Percentiles rank a stretch among this genome's conserved stretches.
These are phyloP conservation scores for Myiagra hebetior DNA, from an alignment of 2,113 vertebrate species.

Conservation along the genomic window DNA sequence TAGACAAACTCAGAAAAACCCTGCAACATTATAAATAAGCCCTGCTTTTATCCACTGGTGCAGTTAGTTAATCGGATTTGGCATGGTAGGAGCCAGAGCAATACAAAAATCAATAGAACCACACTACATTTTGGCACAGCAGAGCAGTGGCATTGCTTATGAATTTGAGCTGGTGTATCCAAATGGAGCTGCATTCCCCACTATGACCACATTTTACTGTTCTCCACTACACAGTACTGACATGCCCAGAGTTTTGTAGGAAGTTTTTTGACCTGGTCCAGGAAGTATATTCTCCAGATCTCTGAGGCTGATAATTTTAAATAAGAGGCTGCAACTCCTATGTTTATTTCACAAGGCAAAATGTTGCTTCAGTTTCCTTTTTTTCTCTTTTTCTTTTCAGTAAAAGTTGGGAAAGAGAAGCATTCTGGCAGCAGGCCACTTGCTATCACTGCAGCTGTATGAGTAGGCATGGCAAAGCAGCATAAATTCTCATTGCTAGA, in stretches of 20 bases:
- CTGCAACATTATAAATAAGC: not conserved
- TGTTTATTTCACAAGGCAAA: not conserved
- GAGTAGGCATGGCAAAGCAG: not conserved
- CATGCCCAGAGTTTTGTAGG: not conserved
- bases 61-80: not conserved
- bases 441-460: not conserved
- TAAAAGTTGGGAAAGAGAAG: not conserved
- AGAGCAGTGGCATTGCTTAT: not conserved
- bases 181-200: not conserved
- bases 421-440: not conserved
- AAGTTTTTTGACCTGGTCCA: not conserved
- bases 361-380: not conserved
- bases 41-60: not conserved
- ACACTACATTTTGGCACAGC: not conserved
- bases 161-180: not conserved
- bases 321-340: not conserved
- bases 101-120: not conserved
- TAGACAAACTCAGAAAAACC: not conserved
- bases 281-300: not conserved
- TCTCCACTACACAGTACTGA: not conserved
- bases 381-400: not conserved
- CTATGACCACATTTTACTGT: not conserved
- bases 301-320: not conserved
- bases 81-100: not conserved
- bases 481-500: not conserved